Percentiles rank a stretch among this genome's conserved stretches.
phyloP scores from a whole-genome alignment of 2,113 vertebrate genomes.

The Nannospalax galili region DNA sequence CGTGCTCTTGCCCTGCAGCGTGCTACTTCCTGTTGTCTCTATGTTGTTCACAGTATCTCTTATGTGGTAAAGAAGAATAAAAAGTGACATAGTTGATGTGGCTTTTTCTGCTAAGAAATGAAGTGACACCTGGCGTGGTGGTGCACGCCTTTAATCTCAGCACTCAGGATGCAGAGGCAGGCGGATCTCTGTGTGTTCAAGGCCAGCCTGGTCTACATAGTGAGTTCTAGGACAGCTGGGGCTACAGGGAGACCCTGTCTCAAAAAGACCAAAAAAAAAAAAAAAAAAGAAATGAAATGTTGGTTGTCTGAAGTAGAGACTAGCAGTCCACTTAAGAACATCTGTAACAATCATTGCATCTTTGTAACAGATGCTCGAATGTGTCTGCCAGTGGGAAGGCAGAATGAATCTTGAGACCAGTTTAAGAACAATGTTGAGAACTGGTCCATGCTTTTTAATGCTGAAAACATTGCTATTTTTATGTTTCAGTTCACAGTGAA shows the following conservation, averaged over 20 bases:
- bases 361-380: background rate
- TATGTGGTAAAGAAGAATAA: slow-evolving; percentile 43
- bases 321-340: background rate
- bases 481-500: background rate
- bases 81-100: slow-evolving; percentile 20
- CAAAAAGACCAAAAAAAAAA: no score
- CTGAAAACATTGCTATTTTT: slow-evolving; percentile 14
- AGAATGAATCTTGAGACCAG: slow-evolving; percentile 23
- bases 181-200: no score
- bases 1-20: no score
- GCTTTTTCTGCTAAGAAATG: slow-evolving; percentile 60
- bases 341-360: background rate
- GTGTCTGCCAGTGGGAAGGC: background rate
- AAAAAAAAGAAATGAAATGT: no score
- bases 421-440: slow-evolving; percentile 47
- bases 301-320: background rate
- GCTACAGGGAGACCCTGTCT: no score
- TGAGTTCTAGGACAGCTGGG: no score
- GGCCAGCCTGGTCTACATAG: no score
- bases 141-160: no score
- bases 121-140: background rate
- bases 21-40: no score
- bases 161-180: no score
- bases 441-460: background rate
- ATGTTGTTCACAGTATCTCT: no score